Evolutionary conservation across 2,113 vertebrate species (phyloP).

Genomic region (Baryphthengus martii): DNA sequence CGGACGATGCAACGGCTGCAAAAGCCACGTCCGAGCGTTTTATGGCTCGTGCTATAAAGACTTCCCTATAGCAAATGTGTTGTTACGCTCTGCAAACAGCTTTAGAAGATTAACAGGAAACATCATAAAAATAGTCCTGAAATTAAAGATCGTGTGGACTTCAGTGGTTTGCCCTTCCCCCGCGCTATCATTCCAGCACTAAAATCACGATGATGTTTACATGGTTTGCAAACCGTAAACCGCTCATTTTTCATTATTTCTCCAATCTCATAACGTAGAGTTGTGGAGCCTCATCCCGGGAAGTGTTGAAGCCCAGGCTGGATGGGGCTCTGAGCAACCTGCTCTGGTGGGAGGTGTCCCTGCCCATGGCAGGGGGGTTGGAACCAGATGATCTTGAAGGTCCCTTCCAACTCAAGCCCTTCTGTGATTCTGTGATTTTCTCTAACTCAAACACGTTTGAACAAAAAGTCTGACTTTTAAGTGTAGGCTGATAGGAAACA

Average conservation of each 20-base stretch:
- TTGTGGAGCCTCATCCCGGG: too few relatives aligned
- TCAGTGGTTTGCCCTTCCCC: background rate
- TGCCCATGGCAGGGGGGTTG: too few relatives aligned
- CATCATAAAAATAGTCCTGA: constrained; percentile 6
- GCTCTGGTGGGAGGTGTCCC: too few relatives aligned
- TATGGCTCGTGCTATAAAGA: background rate
- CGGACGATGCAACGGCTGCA: background rate
- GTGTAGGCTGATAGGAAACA: background rate
- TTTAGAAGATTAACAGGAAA: constrained; percentile 21
- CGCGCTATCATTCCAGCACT: background rate
- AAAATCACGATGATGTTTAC: background rate
- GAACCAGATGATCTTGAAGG: too few relatives aligned
- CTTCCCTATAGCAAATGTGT: background rate
- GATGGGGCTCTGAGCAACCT: too few relatives aligned
- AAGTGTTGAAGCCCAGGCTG: too few relatives aligned
- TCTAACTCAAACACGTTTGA: background rate
- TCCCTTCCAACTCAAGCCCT: too few relatives aligned
- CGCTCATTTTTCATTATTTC: constrained; percentile 7
- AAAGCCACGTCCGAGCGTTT: background rate
- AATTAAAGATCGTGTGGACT: constrained; percentile 7
- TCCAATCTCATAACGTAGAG: background rate
- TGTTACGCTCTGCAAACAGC: background rate
- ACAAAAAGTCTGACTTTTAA: constrained; percentile 29
- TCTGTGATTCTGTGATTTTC: too few relatives aligned
- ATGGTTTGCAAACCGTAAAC: background rate